phyloP scores from a whole-genome alignment of 2,797 vertebrate genomes.

The Epinephelus coioides region DNA sequence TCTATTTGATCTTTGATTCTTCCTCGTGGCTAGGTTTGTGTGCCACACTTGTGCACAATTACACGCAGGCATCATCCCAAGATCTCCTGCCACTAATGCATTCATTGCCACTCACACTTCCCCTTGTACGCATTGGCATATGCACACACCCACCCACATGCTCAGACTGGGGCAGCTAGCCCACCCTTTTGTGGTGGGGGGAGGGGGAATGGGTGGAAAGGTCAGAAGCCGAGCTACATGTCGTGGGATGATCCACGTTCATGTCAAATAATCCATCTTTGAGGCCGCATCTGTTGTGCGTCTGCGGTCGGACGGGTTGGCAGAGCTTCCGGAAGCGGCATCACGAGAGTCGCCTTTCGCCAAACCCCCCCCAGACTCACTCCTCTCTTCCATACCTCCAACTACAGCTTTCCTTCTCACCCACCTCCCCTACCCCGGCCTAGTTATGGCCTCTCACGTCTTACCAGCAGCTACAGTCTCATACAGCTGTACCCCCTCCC shows the following conservation, averaged over 20 bases:
- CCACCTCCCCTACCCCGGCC: background rate
- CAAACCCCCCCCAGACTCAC: constrained; percentile 8
- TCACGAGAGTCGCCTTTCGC: background rate
- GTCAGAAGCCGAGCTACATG: constrained; percentile 83
- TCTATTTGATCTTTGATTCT: constrained; percentile 20
- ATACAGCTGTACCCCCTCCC: constrained; percentile 9
- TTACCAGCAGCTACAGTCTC: constrained; percentile 12
- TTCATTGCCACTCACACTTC: constrained; percentile 44
- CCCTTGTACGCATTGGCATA: constrained; percentile 62
- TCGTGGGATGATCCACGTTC: constrained; percentile 86
- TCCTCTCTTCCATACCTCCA: background rate
- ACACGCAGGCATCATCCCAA: background rate
- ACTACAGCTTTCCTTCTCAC: background rate
- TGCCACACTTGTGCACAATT: background rate
- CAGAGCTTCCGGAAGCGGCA: constrained; percentile 42
- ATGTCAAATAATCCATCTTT: constrained; percentile 85
- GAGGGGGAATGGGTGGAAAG: constrained; percentile 75
- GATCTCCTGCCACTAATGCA: constrained; percentile 21
- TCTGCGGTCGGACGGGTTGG: constrained; percentile 70
- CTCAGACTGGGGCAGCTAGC: constrained; percentile 67
- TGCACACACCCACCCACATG: constrained; percentile 68
- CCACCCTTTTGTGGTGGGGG: constrained; percentile 62
- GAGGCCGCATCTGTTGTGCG: constrained; percentile 84
- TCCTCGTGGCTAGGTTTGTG: background rate
- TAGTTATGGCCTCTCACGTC: background rate